Evolutionary conservation across 2,888 invertebrate species (phyloP).

Genomic region (Himalopsyche tibetana): DNA sequence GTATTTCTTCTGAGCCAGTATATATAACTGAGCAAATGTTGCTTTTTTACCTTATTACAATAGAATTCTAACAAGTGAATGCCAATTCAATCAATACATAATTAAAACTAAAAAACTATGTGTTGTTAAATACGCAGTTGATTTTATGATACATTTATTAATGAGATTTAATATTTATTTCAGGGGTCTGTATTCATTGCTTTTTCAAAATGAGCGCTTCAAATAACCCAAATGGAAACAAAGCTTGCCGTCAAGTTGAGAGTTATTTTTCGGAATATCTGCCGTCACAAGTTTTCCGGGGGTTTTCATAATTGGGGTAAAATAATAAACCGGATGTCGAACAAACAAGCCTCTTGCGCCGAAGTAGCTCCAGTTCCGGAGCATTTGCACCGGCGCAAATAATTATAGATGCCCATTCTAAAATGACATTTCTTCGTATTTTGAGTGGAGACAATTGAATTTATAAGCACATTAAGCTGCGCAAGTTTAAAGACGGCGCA

Average conservation of each 20-base stretch:
- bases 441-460: slow-evolving; percentile 1
- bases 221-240: background rate
- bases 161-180: background rate
- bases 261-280: slow-evolving; percentile 13
- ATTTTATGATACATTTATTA: background rate
- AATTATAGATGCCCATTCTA: background rate
- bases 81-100: too few species aligned
- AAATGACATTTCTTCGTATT: background rate
- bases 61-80: too few species aligned
- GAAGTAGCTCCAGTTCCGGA: background rate
- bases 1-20: too few species aligned
- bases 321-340: slow-evolving; percentile 20
- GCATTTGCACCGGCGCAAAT: background rate
- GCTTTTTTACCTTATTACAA: too few species aligned
- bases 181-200: background rate
- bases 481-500: too few species aligned
- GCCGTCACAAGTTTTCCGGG: slow-evolving; percentile 1
- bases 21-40: too few species aligned
- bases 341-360: slow-evolving; percentile 25
- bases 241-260: background rate
- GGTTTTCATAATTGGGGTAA: slow-evolving; percentile 11
- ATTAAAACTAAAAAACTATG: too few species aligned
- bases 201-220: background rate
- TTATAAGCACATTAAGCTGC: background rate
- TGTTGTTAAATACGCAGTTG: background rate